These are phyloP conservation scores for Spilarctia lutea DNA, from an alignment of 2,888 invertebrate species.

Conservation along the genomic window DNA sequence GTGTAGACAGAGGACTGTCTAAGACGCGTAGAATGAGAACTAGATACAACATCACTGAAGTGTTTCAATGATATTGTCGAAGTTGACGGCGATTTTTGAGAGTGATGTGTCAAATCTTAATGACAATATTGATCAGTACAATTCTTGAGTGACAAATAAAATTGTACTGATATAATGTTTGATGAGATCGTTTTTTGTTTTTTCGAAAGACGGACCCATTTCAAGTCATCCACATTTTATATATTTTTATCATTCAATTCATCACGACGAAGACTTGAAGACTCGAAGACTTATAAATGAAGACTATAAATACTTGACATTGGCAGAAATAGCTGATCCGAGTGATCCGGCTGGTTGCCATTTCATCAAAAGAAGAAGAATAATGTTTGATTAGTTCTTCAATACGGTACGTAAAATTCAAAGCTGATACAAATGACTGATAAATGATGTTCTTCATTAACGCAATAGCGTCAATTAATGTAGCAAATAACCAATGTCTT, in stretches of 20 bases:
- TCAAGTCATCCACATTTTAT: no score
- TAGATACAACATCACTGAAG: slow-evolving; percentile 45
- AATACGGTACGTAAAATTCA: slow-evolving; percentile 34
- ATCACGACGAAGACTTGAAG: no score
- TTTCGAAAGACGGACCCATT: no score
- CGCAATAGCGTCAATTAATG: slow-evolving; percentile 25
- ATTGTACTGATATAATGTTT: background rate
- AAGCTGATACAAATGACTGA: slow-evolving; percentile 51
- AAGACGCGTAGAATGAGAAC: slow-evolving; percentile 66
- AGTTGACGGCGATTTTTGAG: slow-evolving; percentile 57
- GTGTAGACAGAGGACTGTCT: slow-evolving; percentile 71
- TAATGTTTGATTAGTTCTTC: background rate
- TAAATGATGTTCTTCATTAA: slow-evolving; percentile 54
- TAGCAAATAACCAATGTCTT: slow-evolving; percentile 20
- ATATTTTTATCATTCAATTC: no score
- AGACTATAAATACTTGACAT: no score
- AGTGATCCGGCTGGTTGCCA: no score
- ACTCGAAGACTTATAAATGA: no score
- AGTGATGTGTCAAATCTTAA: slow-evolving; percentile 40
- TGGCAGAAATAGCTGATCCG: no score
- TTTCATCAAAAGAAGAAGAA: no score
- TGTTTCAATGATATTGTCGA: slow-evolving; percentile 58
- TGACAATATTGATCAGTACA: slow-evolving; percentile 10
- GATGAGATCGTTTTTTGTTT: no score
- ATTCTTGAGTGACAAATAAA: background rate